Evolutionary conservation across 2,113 vertebrate genomes (phyloP).

Genomic region (Gadus macrocephalus): DNA sequence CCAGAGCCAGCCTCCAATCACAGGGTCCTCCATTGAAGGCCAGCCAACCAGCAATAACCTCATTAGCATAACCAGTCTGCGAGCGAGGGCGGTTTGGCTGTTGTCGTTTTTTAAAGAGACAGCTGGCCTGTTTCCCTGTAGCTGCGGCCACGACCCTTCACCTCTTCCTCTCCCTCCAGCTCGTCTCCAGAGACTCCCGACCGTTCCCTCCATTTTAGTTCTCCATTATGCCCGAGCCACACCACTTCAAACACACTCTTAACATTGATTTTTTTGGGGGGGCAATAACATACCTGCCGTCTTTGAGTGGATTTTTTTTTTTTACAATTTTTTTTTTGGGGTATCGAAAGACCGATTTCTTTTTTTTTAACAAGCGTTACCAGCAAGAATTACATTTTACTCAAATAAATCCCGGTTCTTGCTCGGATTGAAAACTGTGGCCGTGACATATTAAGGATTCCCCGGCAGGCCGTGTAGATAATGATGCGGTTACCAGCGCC

Average conservation of each 20-base stretch:
- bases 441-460: too few species aligned
- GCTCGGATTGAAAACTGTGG: too few species aligned
- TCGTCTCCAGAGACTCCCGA: slow-evolving; percentile 51
- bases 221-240: slow-evolving; percentile 40
- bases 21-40: slow-evolving; percentile 40
- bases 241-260: not conserved
- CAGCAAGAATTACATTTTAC: too few species aligned
- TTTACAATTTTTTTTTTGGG: too few species aligned
- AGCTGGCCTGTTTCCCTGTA: slow-evolving; percentile 65
- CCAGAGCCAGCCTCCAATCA: slow-evolving; percentile 63
- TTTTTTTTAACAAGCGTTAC: too few species aligned
- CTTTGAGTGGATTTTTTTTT: too few species aligned
- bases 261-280: too few species aligned
- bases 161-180: slow-evolving; percentile 59
- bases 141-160: slow-evolving; percentile 60
- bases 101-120: slow-evolving; percentile 79
- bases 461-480: too few species aligned
- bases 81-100: slow-evolving; percentile 57
- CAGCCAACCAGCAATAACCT: slow-evolving; percentile 75
- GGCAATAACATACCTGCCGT: too few species aligned
- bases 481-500: too few species aligned
- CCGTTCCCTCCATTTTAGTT: slow-evolving; percentile 63
- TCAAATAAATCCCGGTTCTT: too few species aligned
- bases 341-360: too few species aligned
- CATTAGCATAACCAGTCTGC: slow-evolving; percentile 68